Conservation (phyloP, 2,888 invertebrate genomes). For the Melipona bicolor region DNA sequence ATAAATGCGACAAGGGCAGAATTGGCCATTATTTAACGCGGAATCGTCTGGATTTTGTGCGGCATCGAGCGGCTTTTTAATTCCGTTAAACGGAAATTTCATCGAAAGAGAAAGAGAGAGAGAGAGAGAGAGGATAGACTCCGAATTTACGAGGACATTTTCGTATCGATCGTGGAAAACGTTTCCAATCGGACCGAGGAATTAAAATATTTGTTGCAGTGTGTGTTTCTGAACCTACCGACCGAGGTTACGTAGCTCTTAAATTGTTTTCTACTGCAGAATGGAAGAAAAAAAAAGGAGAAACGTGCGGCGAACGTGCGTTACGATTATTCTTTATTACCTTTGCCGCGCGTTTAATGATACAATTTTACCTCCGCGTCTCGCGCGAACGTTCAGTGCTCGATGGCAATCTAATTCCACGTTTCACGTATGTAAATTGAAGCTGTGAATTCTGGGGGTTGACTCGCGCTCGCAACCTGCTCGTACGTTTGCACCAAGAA, state of each 20-base stretch:
- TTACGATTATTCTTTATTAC: background rate
- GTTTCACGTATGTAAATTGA: background rate
- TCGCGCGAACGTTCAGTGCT: background rate
- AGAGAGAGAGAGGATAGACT: background rate
- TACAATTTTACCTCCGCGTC: background rate
- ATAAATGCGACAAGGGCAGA: conserved; percentile 22
- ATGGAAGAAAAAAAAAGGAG: background rate
- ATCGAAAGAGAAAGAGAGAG: background rate
- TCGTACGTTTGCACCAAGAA: no score
- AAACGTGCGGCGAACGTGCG: background rate
- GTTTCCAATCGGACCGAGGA: conserved; percentile 4
- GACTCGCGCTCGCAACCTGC: no score
- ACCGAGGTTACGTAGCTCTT: background rate
- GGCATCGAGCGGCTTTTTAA: conserved; percentile 17
- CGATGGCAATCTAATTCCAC: background rate
- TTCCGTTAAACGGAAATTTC: conserved; percentile 18
- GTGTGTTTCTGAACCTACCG: background rate
- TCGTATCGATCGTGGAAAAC: background rate
- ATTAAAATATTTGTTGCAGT: conserved; percentile 27
- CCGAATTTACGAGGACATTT: conserved; percentile 13
- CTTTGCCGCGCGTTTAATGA: conserved; percentile 3
- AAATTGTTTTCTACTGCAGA: background rate
- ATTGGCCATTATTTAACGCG: conserved; percentile 14
- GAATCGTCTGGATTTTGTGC: conserved; percentile 12
- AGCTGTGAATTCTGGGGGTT: no score